A percentile compares a stretch with the other conserved stretches of the same genome.
Conservation (phyloP, 2,797 vertebrate genomes). For the Enteromius paludinosus region DNA sequence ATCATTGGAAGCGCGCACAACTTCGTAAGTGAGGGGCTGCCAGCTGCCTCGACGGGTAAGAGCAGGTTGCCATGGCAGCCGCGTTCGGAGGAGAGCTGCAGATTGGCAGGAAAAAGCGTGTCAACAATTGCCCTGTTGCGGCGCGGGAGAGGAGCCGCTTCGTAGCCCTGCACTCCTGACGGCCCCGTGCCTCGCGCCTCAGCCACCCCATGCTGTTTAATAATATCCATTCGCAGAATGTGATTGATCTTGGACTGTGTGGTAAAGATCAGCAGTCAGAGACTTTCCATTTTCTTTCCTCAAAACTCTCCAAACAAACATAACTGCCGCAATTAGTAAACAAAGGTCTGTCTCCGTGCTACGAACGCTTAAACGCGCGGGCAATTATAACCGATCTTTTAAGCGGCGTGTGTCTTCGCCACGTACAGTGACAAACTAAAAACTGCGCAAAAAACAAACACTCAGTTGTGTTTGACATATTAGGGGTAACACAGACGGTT, state of each 20-base stretch:
- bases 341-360: constrained; percentile 67
- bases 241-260: constrained; percentile 90
- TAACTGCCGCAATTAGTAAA: constrained; percentile 81
- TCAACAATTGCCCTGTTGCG: constrained; percentile 94
- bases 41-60: constrained; percentile 91
- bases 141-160: constrained; percentile 87
- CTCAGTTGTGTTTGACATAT: constrained; percentile 19
- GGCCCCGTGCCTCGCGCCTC: constrained; percentile 89
- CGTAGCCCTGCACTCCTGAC: constrained; percentile 86
- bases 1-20: constrained; percentile 86
- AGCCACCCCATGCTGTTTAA: constrained; percentile 94
- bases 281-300: constrained; percentile 82
- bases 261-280: constrained; percentile 82
- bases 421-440: not conserved
- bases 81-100: constrained; percentile 88
- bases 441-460: not conserved
- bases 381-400: constrained; percentile 21
- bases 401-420: constrained; percentile 3
- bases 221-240: constrained; percentile 94
- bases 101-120: constrained; percentile 94
- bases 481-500: not conserved
- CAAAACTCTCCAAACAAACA: constrained; percentile 83
- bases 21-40: constrained; percentile 90
- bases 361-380: not conserved
- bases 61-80: constrained; percentile 93